Base-by-base conservation (phyloP, 2,888 invertebrate species). In the Lycaena phlaeas region DNA sequence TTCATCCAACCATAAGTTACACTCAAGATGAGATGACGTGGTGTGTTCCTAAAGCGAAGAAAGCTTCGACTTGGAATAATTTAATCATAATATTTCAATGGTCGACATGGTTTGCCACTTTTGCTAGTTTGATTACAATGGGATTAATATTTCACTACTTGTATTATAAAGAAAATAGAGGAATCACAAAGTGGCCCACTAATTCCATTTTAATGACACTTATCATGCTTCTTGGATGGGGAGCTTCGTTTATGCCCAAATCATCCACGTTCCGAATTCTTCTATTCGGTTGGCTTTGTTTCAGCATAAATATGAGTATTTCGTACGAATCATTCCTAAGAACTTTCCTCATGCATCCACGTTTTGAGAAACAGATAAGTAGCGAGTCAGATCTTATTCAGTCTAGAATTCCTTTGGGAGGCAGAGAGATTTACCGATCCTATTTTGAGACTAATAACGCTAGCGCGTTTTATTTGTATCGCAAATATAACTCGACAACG, bases 1-100 rank as follows among this genome's bases (percentile, higher is more conserved):
- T 85, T 36, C 58, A 84, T 52, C 74, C 82, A 0, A 82, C 85
- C 0, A 65, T 76, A 6, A 82, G 77, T 42, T 85, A 84, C 44
- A 72, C 76, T 4, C 85, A 85, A 55, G 85, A 85, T 41, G 85
- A 85, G 46, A 82, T 84, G 68, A 84, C 85, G 0, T 78, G 84
- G 66, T 85, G 85, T 34, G 63, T 84, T 0, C 78, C 81, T 0
- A 78, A 62, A 56, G 77, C 85, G 2, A 64, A 65, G 0, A 65
- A 66, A 51, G 81, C 81, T 0, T 63, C 76, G 0, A 81, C 82
- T 2, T 85, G 85, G 85, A 64, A 78, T 14, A 85, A 81, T 53
- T 51, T 85, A 9, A 67, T 85, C 2, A 85, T 72, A 18, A 84
- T 85, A 44, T 85, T 85, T 40, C 82, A 79, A 49, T 77, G 73